Percentiles rank a stretch among this genome's conserved stretches.
phyloP scores from a whole-genome alignment of 2,797 vertebrate genomes.

The Geotrypetes seraphini region DNA sequence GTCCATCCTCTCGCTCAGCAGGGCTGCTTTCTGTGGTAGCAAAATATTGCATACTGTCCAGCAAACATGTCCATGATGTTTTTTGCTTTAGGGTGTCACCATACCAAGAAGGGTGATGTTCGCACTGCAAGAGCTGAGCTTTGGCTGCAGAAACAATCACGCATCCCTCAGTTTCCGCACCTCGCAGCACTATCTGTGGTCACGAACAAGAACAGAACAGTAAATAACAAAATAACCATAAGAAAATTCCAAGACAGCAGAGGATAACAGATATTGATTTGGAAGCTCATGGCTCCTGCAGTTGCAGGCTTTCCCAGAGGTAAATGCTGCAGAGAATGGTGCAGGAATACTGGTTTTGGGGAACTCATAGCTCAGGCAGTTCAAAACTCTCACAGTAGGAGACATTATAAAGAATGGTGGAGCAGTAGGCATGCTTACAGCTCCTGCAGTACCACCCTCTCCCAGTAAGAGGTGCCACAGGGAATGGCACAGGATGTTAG shows the following conservation, averaged over 20 bases:
- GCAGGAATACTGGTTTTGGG: not conserved
- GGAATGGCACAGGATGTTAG: too few relatives aligned
- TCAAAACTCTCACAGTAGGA: not conserved
- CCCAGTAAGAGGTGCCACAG: too few relatives aligned
- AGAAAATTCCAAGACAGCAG: too few relatives aligned
- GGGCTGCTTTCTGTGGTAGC: conserved; percentile 90
- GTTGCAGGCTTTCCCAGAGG: too few relatives aligned
- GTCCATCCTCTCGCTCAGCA: conserved; percentile 77
- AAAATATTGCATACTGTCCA: conserved; percentile 98
- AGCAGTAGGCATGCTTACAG: fast-evolving
- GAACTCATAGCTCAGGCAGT: not conserved
- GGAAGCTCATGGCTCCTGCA: too few relatives aligned
- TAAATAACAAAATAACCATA: too few relatives aligned
- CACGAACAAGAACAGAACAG: not conserved
- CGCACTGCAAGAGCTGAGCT: conserved; percentile 90
- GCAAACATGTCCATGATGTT: conserved; percentile 89
- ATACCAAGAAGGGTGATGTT: conserved; percentile 93
- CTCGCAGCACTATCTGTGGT: conserved; percentile 86
- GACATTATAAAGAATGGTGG: fast-evolving
- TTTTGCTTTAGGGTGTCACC: conserved; percentile 93
- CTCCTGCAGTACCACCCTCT: too few relatives aligned
- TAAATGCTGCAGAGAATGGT: not conserved
- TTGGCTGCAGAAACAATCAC: conserved; percentile 92
- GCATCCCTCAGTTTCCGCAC: conserved; percentile 90
- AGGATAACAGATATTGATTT: too few relatives aligned